Evolutionary conservation across 2,113 vertebrate species (phyloP).

Genomic region (Odontesthes bonariensis): DNA sequence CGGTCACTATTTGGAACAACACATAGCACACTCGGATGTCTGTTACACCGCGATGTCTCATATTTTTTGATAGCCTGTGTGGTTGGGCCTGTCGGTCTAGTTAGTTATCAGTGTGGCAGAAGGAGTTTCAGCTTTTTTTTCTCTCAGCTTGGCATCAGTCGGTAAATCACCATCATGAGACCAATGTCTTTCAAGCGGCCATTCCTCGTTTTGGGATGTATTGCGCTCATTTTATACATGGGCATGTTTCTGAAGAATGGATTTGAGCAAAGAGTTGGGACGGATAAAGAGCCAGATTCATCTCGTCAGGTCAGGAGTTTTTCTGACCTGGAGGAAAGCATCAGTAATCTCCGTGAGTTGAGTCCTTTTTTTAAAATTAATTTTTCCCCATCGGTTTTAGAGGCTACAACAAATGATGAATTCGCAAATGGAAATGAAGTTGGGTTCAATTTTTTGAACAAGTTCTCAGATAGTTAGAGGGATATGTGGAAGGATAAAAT

Average conservation of each 20-base stretch:
- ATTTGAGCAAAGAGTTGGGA: fast-evolving
- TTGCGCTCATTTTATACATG: not conserved
- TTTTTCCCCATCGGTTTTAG: not conserved
- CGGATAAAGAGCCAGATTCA: not conserved
- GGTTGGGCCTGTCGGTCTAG: too few species aligned
- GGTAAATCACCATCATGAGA: constrained; percentile 18
- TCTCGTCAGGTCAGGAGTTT: not conserved
- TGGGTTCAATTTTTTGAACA: too few species aligned
- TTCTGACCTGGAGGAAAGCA: constrained; percentile 17
- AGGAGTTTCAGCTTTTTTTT: too few species aligned
- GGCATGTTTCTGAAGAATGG: not conserved
- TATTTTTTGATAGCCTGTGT: too few species aligned
- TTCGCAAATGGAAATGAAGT: not conserved
- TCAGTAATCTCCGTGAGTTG: constrained; percentile 49
- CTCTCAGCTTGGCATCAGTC: not conserved
- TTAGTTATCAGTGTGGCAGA: too few species aligned
- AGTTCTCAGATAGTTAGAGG: too few species aligned
- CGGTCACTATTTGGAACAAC: too few species aligned
- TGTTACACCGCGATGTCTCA: too few species aligned
- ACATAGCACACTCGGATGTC: too few species aligned
- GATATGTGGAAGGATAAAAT: too few species aligned
- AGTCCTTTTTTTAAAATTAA: not conserved
- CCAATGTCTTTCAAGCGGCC: not conserved
- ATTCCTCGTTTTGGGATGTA: fast-evolving
- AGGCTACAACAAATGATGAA: not conserved